Evolutionary conservation across 2,797 vertebrate genomes (phyloP).

Genomic region (Fistularia tabacaria): DNA sequence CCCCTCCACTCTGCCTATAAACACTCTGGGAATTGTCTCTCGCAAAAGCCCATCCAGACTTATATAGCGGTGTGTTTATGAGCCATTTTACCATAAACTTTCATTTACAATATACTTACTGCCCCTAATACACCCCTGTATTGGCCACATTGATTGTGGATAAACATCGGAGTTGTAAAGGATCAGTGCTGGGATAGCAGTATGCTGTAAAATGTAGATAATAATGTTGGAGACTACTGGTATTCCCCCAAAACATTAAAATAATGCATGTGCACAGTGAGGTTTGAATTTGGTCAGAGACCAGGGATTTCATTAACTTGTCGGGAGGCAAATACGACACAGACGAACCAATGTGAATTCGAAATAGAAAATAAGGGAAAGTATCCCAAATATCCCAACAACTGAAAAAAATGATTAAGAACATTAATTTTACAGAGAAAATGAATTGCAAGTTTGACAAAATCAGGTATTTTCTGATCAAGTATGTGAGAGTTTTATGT

Average conservation of each 20-base stretch:
- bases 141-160: conserved; percentile 72
- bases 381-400: too few species aligned
- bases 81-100: conserved; percentile 78
- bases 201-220: conserved; percentile 64
- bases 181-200: conserved; percentile 53
- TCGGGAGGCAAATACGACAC: too few species aligned
- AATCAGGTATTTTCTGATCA: too few species aligned
- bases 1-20: conserved; percentile 43
- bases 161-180: conserved; percentile 77
- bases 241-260: conserved; percentile 38
- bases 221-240: conserved; percentile 50
- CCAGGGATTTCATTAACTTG: too few species aligned
- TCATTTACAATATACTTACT: conserved; percentile 76
- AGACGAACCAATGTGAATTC: too few species aligned
- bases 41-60: conserved; percentile 41
- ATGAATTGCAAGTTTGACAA: too few species aligned
- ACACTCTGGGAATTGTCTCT: conserved; percentile 16
- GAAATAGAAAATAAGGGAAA: too few species aligned
- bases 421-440: too few species aligned
- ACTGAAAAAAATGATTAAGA: too few species aligned
- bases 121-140: conserved; percentile 70
- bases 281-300: background rate
- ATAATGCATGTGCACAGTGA: rapidly evolving
- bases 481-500: too few species aligned
- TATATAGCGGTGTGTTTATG: conserved; percentile 72